phyloP scores from a whole-genome alignment of 1,140 invertebrate species.

The Lepeophtheirus salmonis region DNA sequence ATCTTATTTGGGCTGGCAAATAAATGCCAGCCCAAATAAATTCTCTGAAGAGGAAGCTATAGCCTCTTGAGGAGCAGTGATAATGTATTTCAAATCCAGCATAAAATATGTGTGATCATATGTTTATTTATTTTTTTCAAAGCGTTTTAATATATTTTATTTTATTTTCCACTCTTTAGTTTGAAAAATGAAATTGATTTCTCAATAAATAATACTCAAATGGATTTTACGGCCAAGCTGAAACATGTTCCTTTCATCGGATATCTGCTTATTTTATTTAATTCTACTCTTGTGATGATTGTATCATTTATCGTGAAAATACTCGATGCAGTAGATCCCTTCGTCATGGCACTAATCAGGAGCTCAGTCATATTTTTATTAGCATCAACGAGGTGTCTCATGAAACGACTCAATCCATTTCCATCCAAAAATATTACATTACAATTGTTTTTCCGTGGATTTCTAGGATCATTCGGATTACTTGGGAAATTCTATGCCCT shows the following conservation, averaged over 20 bases:
- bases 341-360: neutral
- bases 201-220: too few species aligned
- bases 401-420: slow-evolving; percentile 34
- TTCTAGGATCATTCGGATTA: slow-evolving; percentile 62
- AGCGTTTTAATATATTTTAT: too few species aligned
- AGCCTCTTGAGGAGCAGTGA: too few species aligned
- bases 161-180: too few species aligned
- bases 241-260: neutral
- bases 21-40: too few species aligned
- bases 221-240: neutral
- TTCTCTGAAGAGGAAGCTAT: too few species aligned
- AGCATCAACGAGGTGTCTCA: neutral
- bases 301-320: neutral
- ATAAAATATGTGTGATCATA: too few species aligned
- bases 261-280: neutral
- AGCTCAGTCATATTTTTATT: neutral
- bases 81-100: too few species aligned
- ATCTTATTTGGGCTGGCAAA: too few species aligned
- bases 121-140: too few species aligned
- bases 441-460: slow-evolving; percentile 26
- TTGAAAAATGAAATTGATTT: too few species aligned
- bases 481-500: slow-evolving; percentile 77
- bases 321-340: neutral
- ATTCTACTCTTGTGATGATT: neutral
- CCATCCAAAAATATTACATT: slow-evolving; percentile 30